Base-by-base conservation (phyloP, 2,797 vertebrate species). In the Pteropus rufus region DNA sequence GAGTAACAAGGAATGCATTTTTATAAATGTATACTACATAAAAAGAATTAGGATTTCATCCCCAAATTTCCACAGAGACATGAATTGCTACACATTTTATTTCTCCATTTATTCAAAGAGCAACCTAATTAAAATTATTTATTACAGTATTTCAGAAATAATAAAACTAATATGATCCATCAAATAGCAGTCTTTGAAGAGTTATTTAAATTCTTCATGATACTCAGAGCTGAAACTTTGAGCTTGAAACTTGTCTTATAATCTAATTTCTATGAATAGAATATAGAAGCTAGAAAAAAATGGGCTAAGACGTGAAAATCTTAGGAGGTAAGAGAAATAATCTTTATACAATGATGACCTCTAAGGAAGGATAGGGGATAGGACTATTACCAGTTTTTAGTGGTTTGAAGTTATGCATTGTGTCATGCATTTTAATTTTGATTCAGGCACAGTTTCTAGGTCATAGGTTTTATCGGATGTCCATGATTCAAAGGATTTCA, bases 201-300 rank as follows among this genome's bases (percentile, higher is more conserved):
- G 3, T 96, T 70, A 85, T 54, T 92, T 97, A 92, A 75, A 86
- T 87, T 92, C 56, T 64, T 3, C 11, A 15, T 62, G 75, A 67
- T 80, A 34, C 31, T 64, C 34, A 5, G 44, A 70, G 60, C 44
- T 88, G n/a, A 73, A 83, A 90, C 73, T 80, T 26, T 82, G 58
- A 89, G 41, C 19, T 49, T 60, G 23, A 54, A 82, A 67, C 18
- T 69, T 79, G 5, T 26, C 24, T 94, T 85, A 34, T n/a, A 79
- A 94, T 91, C 3, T 5, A 65, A 52, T 76, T 77, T 87, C 60
- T 80, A 23, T 81, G 64, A 94, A 49, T 46, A 8, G 26, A 92
- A 89, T 79, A 41, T 15, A 44, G 21, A 58, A 62, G 24, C 75
- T 77, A 85, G 54, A 21, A 72, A 73, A 72, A 80, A 84, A 69